Base-by-base conservation (phyloP, 2,888 invertebrate species). In the Rotaria socialis region DNA sequence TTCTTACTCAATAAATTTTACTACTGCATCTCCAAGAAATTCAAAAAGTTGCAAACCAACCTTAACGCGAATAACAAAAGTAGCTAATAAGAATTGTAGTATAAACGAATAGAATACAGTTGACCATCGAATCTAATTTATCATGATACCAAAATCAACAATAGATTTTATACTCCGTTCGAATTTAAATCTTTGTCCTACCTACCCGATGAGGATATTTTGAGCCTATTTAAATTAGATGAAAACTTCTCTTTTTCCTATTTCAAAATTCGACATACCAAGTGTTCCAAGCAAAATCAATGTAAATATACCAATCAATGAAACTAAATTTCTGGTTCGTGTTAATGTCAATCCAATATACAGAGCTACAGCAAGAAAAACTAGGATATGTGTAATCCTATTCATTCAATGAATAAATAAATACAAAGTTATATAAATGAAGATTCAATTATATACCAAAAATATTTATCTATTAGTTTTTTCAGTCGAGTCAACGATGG, bases 21-120 rank as follows among this genome's bases (percentile, higher is more conserved):
- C 94, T 0, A 94, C 93, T 92, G 94, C 93, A 35, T 90, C 92
- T 0, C 94, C 94, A 85, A 94, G 91, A 89, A 94, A 94, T 85
- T 93, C 90, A 88, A 96, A 93, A 10, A 95, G 93, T 0, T 92
- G 90, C 80, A 95, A 92, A 0, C 97, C 97, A 0, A 94, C 92
- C 3, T 93, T 92, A 95, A 96, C 96, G 87, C 96, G 93, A 88
- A 97, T 94, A 87, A 96, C 95, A 43, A 96, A 88, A 1, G 97
- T 89, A 0, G 96, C 97, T 87, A 97, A 93, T 7, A 94, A 87
- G 89, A 97, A 95, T 92, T 98, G 97, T 14, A 96, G 91, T 0
- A 94, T 92, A 41, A 96, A 91, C 0, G 96, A 97, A 89, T 94
- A 94, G 41, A 94, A 89, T 0, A 97, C 95, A 0, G 94, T 94